Base-by-base conservation (phyloP, 2,113 vertebrate genomes). In the Vireo altiloquus region DNA sequence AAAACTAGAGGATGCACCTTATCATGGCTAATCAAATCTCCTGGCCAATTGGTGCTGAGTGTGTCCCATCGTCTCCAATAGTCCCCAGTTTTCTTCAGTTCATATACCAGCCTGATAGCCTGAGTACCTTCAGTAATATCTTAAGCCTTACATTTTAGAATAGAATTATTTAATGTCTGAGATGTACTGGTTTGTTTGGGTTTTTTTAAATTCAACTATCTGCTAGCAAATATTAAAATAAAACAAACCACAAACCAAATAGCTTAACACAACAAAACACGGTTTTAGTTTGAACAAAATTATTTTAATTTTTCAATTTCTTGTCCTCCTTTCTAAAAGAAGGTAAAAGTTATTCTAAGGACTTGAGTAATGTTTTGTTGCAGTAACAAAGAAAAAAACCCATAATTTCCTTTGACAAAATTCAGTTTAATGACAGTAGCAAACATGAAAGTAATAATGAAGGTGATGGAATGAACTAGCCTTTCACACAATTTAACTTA, bases 241-340 rank as follows among this genome's bases (percentile, higher is more conserved):
- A 71, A 85, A 57, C 1, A 30, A 39, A 44, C 14, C 7, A 46
- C n/a, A 53, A 83, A 66, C 5, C 12, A 52, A 84, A 13, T 6
- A 52, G 22, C 24, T 80, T 61, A 63, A 68, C 6, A 54, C 88
- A 84, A 85, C 3, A 60, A 82, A 89, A 22, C 10, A 21, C 33
- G 4, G 0, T 0, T 15, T 71, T 71, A 59, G 5, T 83, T 89
- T 53, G 60, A 56, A 64, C 24, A 49, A 84, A 59, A 44, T 65
- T 79, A 25, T 79, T 92, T 87, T 72, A 9, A 69, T 82, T 85
- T 89, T 93, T 89, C 72, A 78, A 22, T 83, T 90, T 95, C 60
- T 56, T 68, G 17, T 56, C 19, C 31, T 82, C 11, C 46, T 87
- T 94, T 68, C 69, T 71, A 47, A 68, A 68, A 84, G 28, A 86